A percentile compares a stretch with the other conserved stretches of the same genome.
Conservation (phyloP, 2,113 vertebrate species). For the Rhizomys pruinosus region DNA sequence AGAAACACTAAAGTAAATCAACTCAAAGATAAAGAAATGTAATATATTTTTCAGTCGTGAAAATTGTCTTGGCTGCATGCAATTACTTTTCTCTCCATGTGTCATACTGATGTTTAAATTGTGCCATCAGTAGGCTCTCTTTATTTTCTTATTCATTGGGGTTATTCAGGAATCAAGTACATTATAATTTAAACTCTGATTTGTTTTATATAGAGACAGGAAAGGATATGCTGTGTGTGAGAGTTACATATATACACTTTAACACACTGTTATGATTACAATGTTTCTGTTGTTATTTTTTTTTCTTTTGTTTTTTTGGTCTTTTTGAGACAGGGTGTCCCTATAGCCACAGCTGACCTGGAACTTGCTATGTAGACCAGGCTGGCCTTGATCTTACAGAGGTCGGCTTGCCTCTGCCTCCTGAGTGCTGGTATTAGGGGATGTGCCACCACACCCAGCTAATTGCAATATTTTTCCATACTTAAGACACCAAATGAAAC, state of each 20-base stretch:
- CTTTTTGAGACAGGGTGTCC: too few species aligned
- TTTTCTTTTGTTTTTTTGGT: too few species aligned
- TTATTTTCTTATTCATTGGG: slow-evolving; percentile 1
- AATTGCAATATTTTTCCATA: not conserved
- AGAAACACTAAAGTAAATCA: slow-evolving; percentile 69
- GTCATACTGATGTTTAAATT: slow-evolving; percentile 9
- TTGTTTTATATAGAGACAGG: slow-evolving; percentile 13
- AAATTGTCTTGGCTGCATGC: slow-evolving; percentile 61
- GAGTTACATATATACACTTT: not conserved
- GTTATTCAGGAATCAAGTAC: not conserved
- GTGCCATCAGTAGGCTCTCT: not conserved
- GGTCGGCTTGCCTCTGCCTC: too few species aligned
- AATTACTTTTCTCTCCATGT: slow-evolving; percentile 42
- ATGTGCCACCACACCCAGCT: too few species aligned
- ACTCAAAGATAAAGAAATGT: slow-evolving; percentile 66
- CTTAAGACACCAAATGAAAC: not conserved
- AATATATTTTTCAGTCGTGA: slow-evolving; percentile 69
- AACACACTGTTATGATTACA: not conserved
- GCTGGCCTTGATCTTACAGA: too few species aligned
- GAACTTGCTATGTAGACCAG: too few species aligned
- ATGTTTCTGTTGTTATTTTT: not conserved
- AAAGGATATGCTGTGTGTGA: not conserved
- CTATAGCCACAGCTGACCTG: too few species aligned
- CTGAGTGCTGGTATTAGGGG: too few species aligned
- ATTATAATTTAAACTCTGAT: slow-evolving; percentile 38